phyloP scores from a whole-genome alignment of 1,140 invertebrate genomes.

The Mizuhopecten yessoensis region DNA sequence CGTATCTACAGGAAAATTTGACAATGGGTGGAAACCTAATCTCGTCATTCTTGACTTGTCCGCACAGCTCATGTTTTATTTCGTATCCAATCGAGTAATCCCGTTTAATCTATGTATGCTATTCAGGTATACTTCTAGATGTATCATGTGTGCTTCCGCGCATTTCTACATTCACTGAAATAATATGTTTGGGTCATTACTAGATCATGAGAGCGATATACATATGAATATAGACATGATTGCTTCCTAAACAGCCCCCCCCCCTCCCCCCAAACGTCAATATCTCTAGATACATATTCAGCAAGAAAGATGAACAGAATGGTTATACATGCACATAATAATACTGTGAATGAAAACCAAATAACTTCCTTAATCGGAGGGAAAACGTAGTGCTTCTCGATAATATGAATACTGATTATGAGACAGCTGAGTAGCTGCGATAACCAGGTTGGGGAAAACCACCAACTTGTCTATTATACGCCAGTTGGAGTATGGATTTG shows the following conservation, averaged over 20 bases:
- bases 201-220: neutral
- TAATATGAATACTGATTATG: too few species aligned
- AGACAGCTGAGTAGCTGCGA: too few species aligned
- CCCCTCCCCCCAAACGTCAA: neutral
- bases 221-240: neutral
- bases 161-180: neutral
- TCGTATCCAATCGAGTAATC: neutral
- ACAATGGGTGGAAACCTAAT: constrained; percentile 56
- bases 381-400: too few species aligned
- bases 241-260: neutral
- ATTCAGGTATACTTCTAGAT: neutral
- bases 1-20: constrained; percentile 30
- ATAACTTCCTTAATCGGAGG: too few species aligned
- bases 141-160: neutral
- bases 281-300: too few species aligned
- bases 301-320: too few species aligned
- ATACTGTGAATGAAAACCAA: too few species aligned
- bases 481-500: too few species aligned
- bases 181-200: neutral
- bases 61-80: constrained; percentile 44
- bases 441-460: too few species aligned
- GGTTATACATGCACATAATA: too few species aligned
- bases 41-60: constrained; percentile 45
- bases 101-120: neutral
- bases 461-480: too few species aligned